These are phyloP conservation scores for Gasteruption jaculator DNA, from an alignment of 2,888 invertebrate species.

Conservation along the genomic window DNA sequence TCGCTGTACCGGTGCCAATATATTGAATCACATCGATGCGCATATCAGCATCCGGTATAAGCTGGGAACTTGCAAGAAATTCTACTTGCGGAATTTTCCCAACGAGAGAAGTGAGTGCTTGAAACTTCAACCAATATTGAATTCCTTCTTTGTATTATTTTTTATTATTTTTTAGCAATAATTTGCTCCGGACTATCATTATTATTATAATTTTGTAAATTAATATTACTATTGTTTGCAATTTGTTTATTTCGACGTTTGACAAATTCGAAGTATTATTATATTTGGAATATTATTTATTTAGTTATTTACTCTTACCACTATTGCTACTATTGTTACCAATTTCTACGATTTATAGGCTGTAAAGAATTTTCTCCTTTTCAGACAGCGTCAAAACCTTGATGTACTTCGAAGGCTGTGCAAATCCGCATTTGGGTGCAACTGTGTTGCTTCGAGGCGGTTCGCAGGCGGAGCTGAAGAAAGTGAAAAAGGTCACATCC, in stretches of 20 bases:
- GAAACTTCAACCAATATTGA: background rate
- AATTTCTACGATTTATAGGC: background rate
- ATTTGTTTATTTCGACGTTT: background rate
- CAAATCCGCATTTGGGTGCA: constrained; percentile 76
- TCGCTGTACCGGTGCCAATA: constrained; percentile 76
- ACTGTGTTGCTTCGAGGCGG: constrained; percentile 83
- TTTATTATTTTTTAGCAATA: no score
- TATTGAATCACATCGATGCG: constrained; percentile 84
- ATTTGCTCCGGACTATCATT: no score
- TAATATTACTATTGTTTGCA: constrained; percentile 5
- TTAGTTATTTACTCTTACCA: no score
- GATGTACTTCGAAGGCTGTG: constrained; percentile 91
- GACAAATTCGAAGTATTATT: background rate
- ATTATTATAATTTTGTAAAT: background rate
- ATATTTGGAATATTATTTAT: constrained; percentile 3
- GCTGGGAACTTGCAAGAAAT: constrained; percentile 79
- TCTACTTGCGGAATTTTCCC: constrained; percentile 65
- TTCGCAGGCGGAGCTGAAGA: constrained; percentile 66
- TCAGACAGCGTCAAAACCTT: constrained; percentile 73
- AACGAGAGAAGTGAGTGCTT: constrained; percentile 50
- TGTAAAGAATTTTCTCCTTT: constrained; percentile 23
- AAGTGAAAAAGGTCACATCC: constrained; percentile 78
- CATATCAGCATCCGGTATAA: constrained; percentile 71
- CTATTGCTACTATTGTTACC: no score
- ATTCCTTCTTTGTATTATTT: background rate